Evolutionary conservation across 2,888 invertebrate species (phyloP).

Genomic region (Meta bourneti): DNA sequence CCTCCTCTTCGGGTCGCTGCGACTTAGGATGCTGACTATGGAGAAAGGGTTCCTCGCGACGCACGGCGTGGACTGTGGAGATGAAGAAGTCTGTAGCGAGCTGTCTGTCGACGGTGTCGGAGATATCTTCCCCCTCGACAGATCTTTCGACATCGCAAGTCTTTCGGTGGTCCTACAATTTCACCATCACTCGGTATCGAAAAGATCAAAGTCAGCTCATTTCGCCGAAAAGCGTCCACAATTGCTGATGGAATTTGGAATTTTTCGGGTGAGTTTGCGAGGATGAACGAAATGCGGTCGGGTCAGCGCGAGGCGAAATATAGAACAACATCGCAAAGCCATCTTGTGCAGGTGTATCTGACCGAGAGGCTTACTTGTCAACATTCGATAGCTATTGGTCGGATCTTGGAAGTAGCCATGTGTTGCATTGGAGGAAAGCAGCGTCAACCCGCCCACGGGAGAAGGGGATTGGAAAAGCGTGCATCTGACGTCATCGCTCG

Average conservation of each 20-base stretch:
- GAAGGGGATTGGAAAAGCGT: conserved; percentile 73
- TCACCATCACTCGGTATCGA: background rate
- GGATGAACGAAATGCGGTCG: conserved; percentile 15
- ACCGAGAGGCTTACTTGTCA: conserved; percentile 66
- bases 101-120: conserved; percentile 70
- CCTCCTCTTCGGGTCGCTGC: conserved; percentile 73
- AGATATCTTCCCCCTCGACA: conserved; percentile 68
- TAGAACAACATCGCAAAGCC: conserved; percentile 69
- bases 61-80: conserved; percentile 64
- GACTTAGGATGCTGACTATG: conserved; percentile 71
- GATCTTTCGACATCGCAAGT: conserved; percentile 66
- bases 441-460: conserved; percentile 60
- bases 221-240: background rate
- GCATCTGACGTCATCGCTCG: conserved; percentile 63
- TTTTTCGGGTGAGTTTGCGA: background rate
- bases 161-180: background rate
- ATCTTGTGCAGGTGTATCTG: conserved; percentile 73
- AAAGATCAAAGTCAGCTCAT: background rate
- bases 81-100: conserved; percentile 73
- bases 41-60: conserved; percentile 73
- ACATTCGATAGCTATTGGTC: conserved; percentile 58
- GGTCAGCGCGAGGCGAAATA: conserved; percentile 42
- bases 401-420: conserved; percentile 68
- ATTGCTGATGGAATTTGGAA: background rate
- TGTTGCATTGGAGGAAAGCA: conserved; percentile 65